A percentile compares a stretch with the other conserved stretches of the same genome.
Conservation (phyloP, 2,797 vertebrate species). For the Menidia menidia region DNA sequence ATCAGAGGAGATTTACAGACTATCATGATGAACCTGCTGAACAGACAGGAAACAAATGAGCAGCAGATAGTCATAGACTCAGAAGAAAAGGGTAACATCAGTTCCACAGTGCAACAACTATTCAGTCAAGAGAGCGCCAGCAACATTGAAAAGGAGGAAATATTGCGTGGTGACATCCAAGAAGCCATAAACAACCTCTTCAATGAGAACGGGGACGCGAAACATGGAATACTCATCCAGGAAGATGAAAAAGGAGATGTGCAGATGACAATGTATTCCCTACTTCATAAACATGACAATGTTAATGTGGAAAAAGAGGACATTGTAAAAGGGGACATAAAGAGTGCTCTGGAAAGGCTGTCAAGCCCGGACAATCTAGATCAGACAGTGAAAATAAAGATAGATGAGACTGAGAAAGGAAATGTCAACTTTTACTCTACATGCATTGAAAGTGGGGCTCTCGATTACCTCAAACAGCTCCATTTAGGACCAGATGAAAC, state of each 20-base stretch:
- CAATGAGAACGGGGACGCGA: constrained; percentile 73
- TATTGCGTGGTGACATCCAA: constrained; percentile 88
- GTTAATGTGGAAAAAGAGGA: constrained; percentile 81
- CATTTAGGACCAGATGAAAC: constrained; percentile 81
- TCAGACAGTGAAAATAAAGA: constrained; percentile 78
- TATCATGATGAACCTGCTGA: constrained; percentile 91
- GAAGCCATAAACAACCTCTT: constrained; percentile 90
- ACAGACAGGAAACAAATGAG: constrained; percentile 79
- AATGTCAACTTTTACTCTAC: constrained; percentile 94
- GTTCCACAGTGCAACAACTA: constrained; percentile 87
- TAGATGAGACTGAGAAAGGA: constrained; percentile 89
- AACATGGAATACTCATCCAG: constrained; percentile 92
- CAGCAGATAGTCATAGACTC: constrained; percentile 85
- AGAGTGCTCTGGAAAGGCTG: constrained; percentile 85
- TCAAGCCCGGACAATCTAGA: constrained; percentile 77
- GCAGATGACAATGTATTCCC: constrained; percentile 92
- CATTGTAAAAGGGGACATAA: constrained; percentile 87
- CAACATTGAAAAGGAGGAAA: constrained; percentile 86
- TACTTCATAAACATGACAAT: constrained; percentile 86
- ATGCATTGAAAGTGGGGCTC: constrained; percentile 92
- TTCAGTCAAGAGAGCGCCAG: constrained; percentile 83
- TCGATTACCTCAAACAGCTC: constrained; percentile 90
- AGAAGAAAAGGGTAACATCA: constrained; percentile 91
- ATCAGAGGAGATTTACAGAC: constrained; percentile 88
- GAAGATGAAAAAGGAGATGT: constrained; percentile 93